These are phyloP conservation scores for Parapristionchus giblindavisi DNA, from an alignment of 2,888 invertebrate genomes.

Conservation along the genomic window DNA sequence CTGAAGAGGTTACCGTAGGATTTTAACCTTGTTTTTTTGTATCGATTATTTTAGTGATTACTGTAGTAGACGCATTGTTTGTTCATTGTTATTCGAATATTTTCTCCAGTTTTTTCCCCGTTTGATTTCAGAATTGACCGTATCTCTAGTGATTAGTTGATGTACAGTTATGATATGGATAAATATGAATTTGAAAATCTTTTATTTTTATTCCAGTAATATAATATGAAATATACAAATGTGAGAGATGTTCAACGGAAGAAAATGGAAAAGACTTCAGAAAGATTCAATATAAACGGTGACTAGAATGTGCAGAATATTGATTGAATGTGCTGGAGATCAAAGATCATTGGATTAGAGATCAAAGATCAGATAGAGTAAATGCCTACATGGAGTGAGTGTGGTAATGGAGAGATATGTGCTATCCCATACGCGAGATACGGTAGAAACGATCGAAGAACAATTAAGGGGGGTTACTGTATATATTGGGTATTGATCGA, in stretches of 20 bases:
- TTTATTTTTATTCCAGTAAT: too few species aligned
- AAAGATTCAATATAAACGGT: neutral
- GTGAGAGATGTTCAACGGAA: neutral
- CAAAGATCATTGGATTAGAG: constrained; percentile 1
- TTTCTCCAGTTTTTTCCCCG: neutral
- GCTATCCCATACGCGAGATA: constrained; percentile 18
- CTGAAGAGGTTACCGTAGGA: neutral
- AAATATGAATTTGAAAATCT: too few species aligned
- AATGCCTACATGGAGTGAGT: too few species aligned
- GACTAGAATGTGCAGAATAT: neutral
- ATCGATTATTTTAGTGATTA: neutral
- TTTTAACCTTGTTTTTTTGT: constrained; percentile 8
- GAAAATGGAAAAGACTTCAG: neutral
- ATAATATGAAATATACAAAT: too few species aligned
- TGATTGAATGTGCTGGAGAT: neutral
- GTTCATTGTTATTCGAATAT: neutral
- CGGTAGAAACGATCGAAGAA: neutral
- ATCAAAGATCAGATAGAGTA: too few species aligned
- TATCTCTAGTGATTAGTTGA: neutral
- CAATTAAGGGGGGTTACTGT: neutral
- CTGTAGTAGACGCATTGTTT: neutral
- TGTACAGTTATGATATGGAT: neutral
- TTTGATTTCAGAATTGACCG: neutral
- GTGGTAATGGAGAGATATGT: constrained; percentile 29
- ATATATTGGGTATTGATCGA: neutral